These are phyloP conservation scores for Iphiclides podalirius DNA, from an alignment of 2,888 invertebrate species.

Conservation along the genomic window DNA sequence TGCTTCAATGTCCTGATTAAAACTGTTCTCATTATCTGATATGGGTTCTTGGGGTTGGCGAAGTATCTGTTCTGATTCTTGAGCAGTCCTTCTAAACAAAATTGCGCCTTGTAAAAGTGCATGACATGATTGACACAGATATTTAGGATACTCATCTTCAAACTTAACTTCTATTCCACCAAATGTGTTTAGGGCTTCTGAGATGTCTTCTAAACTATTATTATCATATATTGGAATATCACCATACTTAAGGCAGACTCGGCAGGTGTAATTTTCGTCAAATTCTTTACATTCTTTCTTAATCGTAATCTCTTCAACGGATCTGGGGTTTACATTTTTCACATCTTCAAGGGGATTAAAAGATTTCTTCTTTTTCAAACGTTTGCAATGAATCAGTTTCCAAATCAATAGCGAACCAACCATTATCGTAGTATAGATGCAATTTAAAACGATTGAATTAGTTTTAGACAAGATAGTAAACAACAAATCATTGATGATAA, in stretches of 20 bases:
- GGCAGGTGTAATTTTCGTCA: constrained; percentile 40
- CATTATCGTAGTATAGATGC: too few species aligned
- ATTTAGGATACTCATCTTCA: constrained; percentile 57
- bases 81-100: constrained; percentile 60
- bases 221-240: constrained; percentile 51
- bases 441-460: too few species aligned
- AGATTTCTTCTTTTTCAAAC: constrained; percentile 22
- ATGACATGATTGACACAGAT: constrained; percentile 54
- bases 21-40: constrained; percentile 18
- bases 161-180: constrained; percentile 46
- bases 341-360: constrained; percentile 29
- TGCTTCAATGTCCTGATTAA: constrained; percentile 10
- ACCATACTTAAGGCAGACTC: constrained; percentile 65
- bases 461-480: too few species aligned
- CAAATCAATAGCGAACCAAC: constrained; percentile 46
- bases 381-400: constrained; percentile 52
- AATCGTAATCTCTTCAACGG: constrained; percentile 4
- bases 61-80: constrained; percentile 48
- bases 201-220: constrained; percentile 37
- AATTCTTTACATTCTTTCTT: constrained; percentile 23
- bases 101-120: constrained; percentile 57
- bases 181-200: constrained; percentile 45
- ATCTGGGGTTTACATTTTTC: not conserved
- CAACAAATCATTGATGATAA: too few species aligned
- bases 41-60: constrained; percentile 33